Base-by-base conservation (phyloP, 2,888 invertebrate genomes). In the Mechanitis messenoides region DNA sequence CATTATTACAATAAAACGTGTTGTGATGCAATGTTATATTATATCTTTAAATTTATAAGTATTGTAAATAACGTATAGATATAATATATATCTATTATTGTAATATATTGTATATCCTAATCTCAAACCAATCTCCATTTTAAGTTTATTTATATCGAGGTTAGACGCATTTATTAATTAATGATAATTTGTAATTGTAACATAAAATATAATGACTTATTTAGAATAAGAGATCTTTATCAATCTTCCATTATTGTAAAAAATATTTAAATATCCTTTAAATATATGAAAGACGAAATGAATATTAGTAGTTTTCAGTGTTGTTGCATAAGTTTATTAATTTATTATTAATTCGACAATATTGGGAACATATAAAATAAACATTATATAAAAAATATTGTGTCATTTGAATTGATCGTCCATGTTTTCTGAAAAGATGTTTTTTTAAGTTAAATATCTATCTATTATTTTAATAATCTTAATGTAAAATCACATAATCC, bases 261-360 rank as follows among this genome's bases (percentile, higher is more conserved):
- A 35, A 35, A 3, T 42, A 42, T 9, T 9, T 42, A 42, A 42
- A 42, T 42, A 42, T 9, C 4, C 4, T 38, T 6, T 38, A 11
- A n/a, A 47, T n/a, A 47, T 3, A 47, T 20, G 1, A 20, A 20
- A 20, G 20, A 20, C 20, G 20, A 20, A 20, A 20, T 20, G 20
- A 20, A 20, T 20, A 20, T 20, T 20, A 7, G 20, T n/a, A 47
- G 47, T 47, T 47, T 5, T n/a, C 20, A 45, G 45, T 28, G 47
- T 28, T 20, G 20, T 31, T 5, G 31, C 5, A 31, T 50, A 9
- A 50, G 28, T 9, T 50, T 3, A 63, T 57, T 63, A 63, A 63
- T 58, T 63, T 63, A 63, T 63, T 60, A 50, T 63, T 57, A 53
- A 35, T 53, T 45, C 55, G 58, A 62, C 50, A 53, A 46, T 33